phyloP scores from a whole-genome alignment of 92 coral and sea anemone species.

The Parazoanthus atlanticus region DNA sequence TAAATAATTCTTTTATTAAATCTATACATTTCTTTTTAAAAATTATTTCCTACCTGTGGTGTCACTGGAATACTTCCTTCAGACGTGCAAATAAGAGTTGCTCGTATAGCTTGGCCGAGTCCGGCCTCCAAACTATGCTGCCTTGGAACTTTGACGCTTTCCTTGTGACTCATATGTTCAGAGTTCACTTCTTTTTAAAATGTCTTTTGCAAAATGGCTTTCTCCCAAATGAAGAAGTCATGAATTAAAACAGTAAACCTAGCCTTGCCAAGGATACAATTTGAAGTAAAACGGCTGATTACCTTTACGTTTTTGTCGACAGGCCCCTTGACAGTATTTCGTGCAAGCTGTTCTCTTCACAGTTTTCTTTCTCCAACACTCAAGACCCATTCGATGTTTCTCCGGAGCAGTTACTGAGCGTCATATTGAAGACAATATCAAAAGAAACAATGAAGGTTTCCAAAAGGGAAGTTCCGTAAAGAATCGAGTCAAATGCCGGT shows the following conservation, averaged over 20 bases:
- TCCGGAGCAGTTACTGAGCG: constrained; percentile 63
- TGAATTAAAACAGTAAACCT: not conserved
- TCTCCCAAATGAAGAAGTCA: constrained; percentile 26
- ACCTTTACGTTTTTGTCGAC: not conserved
- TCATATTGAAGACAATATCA: constrained; percentile 5
- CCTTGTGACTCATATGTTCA: constrained; percentile 74
- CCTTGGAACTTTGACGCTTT: constrained; percentile 57
- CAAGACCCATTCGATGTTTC: constrained; percentile 70
- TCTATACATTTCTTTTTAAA: not conserved
- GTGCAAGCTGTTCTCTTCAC: not conserved
- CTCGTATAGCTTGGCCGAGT: constrained; percentile 78
- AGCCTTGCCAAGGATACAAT: not conserved
- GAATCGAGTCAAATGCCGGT: constrained; percentile 7
- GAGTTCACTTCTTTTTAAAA: not conserved
- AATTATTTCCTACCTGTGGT: constrained; percentile 21
- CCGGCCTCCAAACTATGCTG: constrained; percentile 88
- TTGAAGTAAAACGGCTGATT: not conserved
- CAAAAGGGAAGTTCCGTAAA: constrained; percentile 3
- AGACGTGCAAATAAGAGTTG: constrained; percentile 72
- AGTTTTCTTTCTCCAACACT: constrained; percentile 33
- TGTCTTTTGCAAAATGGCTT: constrained; percentile 12
- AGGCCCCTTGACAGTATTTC: not conserved
- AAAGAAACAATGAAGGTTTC: not conserved
- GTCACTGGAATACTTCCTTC: constrained; percentile 64
- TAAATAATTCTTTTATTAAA: not conserved